These are phyloP conservation scores for Tipula confusa DNA, from an alignment of 2,888 invertebrate species.

Conservation along the genomic window DNA sequence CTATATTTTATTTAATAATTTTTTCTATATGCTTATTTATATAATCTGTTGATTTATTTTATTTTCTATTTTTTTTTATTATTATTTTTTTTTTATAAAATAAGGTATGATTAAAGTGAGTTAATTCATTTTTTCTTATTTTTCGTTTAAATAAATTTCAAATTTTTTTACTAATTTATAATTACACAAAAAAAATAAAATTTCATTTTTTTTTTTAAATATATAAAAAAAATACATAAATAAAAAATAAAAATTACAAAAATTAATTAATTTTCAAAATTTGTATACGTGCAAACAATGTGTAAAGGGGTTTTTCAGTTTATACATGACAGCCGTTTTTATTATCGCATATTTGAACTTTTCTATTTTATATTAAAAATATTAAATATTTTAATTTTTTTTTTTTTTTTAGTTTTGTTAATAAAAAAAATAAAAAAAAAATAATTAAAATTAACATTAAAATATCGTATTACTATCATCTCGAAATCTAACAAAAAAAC, in stretches of 20 bases:
- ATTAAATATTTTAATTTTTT: constrained; percentile 30
- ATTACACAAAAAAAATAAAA: constrained; percentile 26
- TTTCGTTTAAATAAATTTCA: background rate
- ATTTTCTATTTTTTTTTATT: constrained; percentile 27
- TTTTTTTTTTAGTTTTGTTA: constrained; percentile 47
- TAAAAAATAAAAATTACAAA: constrained; percentile 41
- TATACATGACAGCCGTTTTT: constrained; percentile 31
- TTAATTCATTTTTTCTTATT: constrained; percentile 26
- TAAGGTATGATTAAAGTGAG: background rate
- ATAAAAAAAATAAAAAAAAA: constrained; percentile 47
- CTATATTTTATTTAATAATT: constrained; percentile 13
- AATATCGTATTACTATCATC: constrained; percentile 31
- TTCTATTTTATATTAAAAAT: constrained; percentile 25
- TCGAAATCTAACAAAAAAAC: constrained; percentile 21
- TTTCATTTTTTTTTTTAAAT: constrained; percentile 38
- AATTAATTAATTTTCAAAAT: constrained; percentile 31
- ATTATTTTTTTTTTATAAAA: background rate
- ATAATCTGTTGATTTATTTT: background rate
- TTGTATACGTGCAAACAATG: constrained; percentile 50
- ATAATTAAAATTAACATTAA: constrained; percentile 31
- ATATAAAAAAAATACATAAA: constrained; percentile 33
- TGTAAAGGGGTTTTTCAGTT: constrained; percentile 47
- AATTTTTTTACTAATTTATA: constrained; percentile 28
- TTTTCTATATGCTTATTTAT: constrained; percentile 20
- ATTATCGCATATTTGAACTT: background rate